These are phyloP conservation scores for Eristalis tenax DNA, from an alignment of 2,888 invertebrate species.

Conservation along the genomic window DNA sequence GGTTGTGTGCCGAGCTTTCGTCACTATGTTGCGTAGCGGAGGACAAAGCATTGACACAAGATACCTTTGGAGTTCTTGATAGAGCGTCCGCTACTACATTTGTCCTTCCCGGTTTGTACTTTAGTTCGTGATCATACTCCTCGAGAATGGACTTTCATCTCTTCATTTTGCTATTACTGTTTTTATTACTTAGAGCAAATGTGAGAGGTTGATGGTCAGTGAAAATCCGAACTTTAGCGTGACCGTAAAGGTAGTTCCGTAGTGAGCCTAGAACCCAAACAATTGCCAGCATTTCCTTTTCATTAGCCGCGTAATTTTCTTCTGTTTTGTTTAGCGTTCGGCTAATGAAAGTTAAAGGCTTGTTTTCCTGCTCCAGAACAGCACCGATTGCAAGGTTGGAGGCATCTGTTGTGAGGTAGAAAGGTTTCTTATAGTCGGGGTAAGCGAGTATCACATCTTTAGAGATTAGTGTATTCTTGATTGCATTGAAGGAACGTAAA, in stretches of 20 bases:
- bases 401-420: constrained; percentile 44
- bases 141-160: constrained; percentile 47
- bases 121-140: constrained; percentile 71
- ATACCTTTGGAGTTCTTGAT: constrained; percentile 39
- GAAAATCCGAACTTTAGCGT: constrained; percentile 22
- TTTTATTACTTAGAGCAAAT: constrained; percentile 26
- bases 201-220: too few relatives aligned
- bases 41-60: constrained; percentile 30
- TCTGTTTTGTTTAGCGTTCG: constrained; percentile 30
- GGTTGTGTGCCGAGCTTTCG: constrained; percentile 57
- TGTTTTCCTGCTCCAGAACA: constrained; percentile 23
- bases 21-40: constrained; percentile 55
- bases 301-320: constrained; percentile 25
- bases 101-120: constrained; percentile 75
- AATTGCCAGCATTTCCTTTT: constrained; percentile 26
- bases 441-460: constrained; percentile 10
- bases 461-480: constrained; percentile 28
- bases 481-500: constrained; percentile 23
- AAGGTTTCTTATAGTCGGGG: constrained; percentile 19
- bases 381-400: constrained; percentile 29
- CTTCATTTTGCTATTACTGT: constrained; percentile 27
- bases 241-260: constrained; percentile 44
- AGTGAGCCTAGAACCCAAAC: too few relatives aligned
- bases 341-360: constrained; percentile 36
- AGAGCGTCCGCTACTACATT: constrained; percentile 57